Base-by-base conservation (phyloP, 2,888 invertebrate genomes). In the Drosophila algonquin region DNA sequence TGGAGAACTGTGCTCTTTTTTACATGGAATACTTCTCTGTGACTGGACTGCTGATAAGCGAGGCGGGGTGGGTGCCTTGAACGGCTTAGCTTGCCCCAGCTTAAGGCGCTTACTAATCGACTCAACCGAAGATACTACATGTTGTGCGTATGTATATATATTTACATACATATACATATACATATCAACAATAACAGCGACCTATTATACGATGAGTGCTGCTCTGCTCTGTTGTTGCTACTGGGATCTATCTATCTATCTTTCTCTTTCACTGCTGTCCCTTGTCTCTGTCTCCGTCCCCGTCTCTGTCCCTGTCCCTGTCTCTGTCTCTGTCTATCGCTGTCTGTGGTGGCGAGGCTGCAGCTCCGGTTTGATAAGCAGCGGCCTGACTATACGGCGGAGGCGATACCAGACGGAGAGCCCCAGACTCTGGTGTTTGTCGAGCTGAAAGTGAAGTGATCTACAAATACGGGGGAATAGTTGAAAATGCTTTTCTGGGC, bases 371-470 rank as follows among this genome's bases (percentile, higher is more conserved):
- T 44, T 63, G 75, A 75, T 74, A 75, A 75, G 75, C 18, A 27
- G 35, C 51, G 53, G 72, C 57, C 57, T 7, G 40, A 14, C 40
- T 40, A 14, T 40, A 40, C 40, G 40, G 14, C 5, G 40, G 14
- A 40, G 59, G 74, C 77, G 86, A 80, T 75, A 67, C 46, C 55
- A 55, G 44, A 44, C 18, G 14, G 70, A 55, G 40, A 40, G 40
- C 40, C 14, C 40, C 6, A 14, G 6, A 40, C 40, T 14, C 14
- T 14, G 6, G 64, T 85, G 75, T 84, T 81, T 87, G 80, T 40
- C 73, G 50, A 79, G 75, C 77, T 80, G 78, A 75, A 83, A 87
- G 77, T 87, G 75, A 80, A 78, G 76, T 75, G 80, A 87, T 87
- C 68, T 65, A 76, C 75, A 87, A 75, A 79, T 75, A 64, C 21